Evolutionary conservation across 2,113 vertebrate genomes (phyloP).

Genomic region (Vombatus ursinus): DNA sequence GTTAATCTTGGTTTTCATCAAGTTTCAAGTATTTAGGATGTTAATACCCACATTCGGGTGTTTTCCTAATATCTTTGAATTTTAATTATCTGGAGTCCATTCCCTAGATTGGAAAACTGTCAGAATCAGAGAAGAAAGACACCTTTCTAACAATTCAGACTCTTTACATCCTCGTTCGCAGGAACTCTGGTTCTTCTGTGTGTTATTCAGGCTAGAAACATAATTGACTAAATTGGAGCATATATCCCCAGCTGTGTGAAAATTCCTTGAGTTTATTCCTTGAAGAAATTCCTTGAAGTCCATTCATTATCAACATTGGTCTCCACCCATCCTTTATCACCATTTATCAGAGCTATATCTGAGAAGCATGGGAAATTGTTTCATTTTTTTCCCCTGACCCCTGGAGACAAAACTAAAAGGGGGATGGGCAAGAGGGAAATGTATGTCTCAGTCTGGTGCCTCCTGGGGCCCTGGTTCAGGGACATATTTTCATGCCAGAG

Average conservation of each 20-base stretch:
- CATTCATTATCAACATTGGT: neutral
- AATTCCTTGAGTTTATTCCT: neutral
- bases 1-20: neutral
- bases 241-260: neutral
- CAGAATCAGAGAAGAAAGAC: neutral
- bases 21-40: neutral
- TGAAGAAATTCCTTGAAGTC: neutral
- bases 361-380: neutral
- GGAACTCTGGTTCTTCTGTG: neutral
- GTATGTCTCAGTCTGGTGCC: neutral
- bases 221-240: neutral
- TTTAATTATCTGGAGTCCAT: neutral
- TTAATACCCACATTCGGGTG: neutral
- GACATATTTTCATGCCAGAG: neutral
- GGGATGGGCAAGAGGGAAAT: neutral
- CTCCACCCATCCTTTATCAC: neutral
- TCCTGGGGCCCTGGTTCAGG: neutral
- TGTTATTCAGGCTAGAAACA: neutral
- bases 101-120: neutral
- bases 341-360: neutral
- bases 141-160: neutral
- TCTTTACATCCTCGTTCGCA: neutral
- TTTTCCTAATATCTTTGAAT: neutral
- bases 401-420: neutral
- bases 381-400: neutral